A percentile compares a stretch with the other conserved stretches of the same genome.
Evolutionary conservation across 2,113 vertebrate species (phyloP).

Genomic region (Gila orcuttii): DNA sequence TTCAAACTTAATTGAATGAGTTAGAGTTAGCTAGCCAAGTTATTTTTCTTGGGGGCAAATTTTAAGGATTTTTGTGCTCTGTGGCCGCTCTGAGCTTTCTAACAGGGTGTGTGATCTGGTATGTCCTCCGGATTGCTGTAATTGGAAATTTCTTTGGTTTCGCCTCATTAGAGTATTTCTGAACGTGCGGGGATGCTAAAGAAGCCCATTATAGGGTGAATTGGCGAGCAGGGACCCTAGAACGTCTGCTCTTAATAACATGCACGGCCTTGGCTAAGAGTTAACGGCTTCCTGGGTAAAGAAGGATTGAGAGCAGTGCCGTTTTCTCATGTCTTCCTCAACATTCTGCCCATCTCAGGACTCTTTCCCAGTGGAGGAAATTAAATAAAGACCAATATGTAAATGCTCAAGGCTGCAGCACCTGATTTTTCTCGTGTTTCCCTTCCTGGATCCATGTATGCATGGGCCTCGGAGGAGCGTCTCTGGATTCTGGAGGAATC

Average conservation of each 20-base stretch:
- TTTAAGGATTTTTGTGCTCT: slow-evolving; percentile 22
- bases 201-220: slow-evolving; percentile 54
- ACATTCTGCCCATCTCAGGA: neutral
- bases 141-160: slow-evolving; percentile 55
- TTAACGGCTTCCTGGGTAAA: slow-evolving; percentile 42
- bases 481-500: slow-evolving; percentile 60
- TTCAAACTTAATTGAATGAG: neutral
- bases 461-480: neutral
- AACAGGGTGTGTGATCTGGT: slow-evolving; percentile 24
- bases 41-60: slow-evolving; percentile 17
- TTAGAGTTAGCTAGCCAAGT: neutral
- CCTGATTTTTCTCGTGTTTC: slow-evolving; percentile 18
- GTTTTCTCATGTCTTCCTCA: slow-evolving; percentile 9
- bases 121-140: slow-evolving; percentile 39
- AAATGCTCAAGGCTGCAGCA: slow-evolving; percentile 45
- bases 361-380: slow-evolving; percentile 25
- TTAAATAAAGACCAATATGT: slow-evolving; percentile 47
- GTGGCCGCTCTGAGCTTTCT: slow-evolving; percentile 10
- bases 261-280: slow-evolving; percentile 53
- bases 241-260: slow-evolving; percentile 56
- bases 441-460: neutral
- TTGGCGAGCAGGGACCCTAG: slow-evolving; percentile 52
- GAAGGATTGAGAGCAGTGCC: slow-evolving; percentile 8
- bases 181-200: slow-evolving; percentile 52
- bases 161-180: slow-evolving; percentile 54